Evolutionary conservation across 2,113 vertebrate genomes (phyloP).

Genomic region (Hystrix cristata): DNA sequence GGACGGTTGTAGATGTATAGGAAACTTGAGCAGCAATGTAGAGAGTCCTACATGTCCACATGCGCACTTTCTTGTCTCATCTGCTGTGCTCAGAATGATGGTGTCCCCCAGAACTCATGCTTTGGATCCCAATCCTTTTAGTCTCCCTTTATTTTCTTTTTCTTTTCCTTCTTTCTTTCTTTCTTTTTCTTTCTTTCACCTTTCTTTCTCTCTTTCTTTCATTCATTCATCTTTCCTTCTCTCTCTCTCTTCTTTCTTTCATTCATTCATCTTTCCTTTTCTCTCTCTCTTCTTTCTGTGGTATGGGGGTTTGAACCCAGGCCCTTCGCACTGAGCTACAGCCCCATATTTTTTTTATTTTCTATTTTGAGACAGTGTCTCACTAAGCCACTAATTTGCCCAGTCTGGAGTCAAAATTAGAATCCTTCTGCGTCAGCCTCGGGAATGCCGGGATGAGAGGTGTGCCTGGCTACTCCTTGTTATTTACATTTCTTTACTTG

Average conservation of each 20-base stretch:
- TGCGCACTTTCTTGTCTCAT: fast-evolving
- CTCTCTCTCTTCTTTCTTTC: not conserved
- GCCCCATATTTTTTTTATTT: not conserved
- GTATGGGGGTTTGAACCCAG: not conserved
- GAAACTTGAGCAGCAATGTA: not conserved
- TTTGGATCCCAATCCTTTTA: not conserved
- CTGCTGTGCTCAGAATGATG: not conserved
- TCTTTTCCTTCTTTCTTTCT: not conserved
- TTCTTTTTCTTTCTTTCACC: not conserved
- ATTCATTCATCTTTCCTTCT: not conserved
- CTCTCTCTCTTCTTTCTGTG: not conserved
- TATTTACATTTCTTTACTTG: not conserved
- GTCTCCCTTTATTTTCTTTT: too few species aligned
- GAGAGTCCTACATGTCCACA: too few species aligned
- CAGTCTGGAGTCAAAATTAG: not conserved
- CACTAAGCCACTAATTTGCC: not conserved
- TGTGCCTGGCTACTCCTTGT: not conserved
- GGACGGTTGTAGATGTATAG: not conserved
- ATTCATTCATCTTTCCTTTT: not conserved
- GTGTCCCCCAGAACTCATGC: not conserved
- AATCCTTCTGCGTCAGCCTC: not conserved
- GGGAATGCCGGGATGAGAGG: not conserved
- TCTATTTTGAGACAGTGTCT: not conserved
- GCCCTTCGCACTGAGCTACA: not conserved
- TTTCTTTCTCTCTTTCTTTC: not conserved